Conservation (phyloP, 2,888 invertebrate genomes). For the Choreutis nemorana region DNA sequence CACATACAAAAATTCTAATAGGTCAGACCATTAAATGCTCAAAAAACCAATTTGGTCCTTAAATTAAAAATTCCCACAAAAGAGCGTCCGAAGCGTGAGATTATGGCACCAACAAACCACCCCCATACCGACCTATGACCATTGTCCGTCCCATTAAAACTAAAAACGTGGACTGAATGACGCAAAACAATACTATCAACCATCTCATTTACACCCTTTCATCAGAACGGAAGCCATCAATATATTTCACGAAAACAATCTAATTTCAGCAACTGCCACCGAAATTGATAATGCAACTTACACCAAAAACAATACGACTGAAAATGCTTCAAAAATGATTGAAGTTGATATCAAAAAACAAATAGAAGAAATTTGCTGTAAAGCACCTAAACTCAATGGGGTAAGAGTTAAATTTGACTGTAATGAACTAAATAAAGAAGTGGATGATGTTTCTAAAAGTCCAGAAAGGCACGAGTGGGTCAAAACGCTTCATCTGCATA, state of each 20-base stretch:
- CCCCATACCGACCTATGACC: slow-evolving; percentile 32
- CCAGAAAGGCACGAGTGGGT: slow-evolving; percentile 26
- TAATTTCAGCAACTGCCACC: no score
- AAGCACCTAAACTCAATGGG: no score
- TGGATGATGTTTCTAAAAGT: slow-evolving; percentile 8
- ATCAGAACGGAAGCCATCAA: slow-evolving; percentile 29
- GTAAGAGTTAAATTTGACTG: no score
- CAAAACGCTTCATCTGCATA: slow-evolving; percentile 61
- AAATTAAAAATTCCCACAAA: no score
- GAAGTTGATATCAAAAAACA: no score
- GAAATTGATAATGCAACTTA: no score
- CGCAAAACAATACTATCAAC: slow-evolving; percentile 27
- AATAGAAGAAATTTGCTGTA: no score
- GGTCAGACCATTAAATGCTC: not conserved
- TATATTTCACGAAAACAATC: slow-evolving; percentile 13
- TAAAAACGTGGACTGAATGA: slow-evolving; percentile 30
- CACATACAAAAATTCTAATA: no score
- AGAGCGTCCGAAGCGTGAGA: no score
- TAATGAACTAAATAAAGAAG: no score
- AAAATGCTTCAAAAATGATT: no score
- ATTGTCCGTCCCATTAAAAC: slow-evolving; percentile 36
- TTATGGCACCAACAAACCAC: slow-evolving; percentile 40
- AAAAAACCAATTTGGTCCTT: not conserved
- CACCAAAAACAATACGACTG: no score
- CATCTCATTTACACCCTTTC: slow-evolving; percentile 26